phyloP scores from a whole-genome alignment of 2,113 vertebrate species.

The Chitala chitala region DNA sequence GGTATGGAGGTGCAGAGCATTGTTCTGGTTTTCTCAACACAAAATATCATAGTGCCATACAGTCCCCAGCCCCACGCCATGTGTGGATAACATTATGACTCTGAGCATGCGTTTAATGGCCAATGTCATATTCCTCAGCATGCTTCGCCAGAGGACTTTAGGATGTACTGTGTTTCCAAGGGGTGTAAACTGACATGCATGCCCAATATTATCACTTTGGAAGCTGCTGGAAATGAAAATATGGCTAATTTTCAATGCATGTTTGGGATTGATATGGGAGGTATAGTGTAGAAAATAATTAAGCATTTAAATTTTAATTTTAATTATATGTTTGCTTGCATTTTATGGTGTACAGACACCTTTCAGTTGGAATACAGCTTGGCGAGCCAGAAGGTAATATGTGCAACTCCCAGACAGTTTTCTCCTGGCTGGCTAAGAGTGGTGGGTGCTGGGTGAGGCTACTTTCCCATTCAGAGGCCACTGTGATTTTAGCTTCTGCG shows the following conservation, averaged over 20 bases:
- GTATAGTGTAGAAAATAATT: not conserved
- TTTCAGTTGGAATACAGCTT: not conserved
- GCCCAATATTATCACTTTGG: no score
- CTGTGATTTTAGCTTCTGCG: not conserved
- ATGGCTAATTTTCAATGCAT: slow-evolving; percentile 8
- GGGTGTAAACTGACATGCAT: not conserved
- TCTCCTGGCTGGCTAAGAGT: not conserved
- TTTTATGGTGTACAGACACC: not conserved
- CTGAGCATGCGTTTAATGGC: no score
- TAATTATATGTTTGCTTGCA: not conserved
- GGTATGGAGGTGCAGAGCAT: no score
- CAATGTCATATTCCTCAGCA: not conserved
- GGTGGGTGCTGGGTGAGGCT: not conserved
- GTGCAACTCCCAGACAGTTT: not conserved
- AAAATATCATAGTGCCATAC: no score
- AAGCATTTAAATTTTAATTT: not conserved
- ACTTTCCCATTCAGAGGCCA: not conserved
- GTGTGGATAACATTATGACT: no score
- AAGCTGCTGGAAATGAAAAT: no score
- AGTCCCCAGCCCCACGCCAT: no score
- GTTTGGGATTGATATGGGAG: not conserved
- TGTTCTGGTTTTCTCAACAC: no score
- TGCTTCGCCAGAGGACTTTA: not conserved
- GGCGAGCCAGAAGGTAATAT: not conserved
- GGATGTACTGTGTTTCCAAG: not conserved